Conservation (phyloP, 2,888 invertebrate genomes). For the Lithophane ornitopus region DNA sequence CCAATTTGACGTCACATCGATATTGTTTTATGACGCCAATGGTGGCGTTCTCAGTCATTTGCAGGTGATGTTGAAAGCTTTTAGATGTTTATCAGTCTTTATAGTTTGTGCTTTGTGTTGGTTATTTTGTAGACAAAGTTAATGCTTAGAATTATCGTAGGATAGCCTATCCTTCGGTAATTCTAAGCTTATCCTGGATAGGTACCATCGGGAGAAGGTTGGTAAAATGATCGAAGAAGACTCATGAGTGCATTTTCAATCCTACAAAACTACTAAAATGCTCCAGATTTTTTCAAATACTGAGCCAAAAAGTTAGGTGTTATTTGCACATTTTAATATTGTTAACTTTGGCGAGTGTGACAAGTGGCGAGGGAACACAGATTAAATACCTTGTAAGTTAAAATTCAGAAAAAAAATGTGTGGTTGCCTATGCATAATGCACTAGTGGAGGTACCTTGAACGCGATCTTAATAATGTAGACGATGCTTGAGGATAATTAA, state of each 20-base stretch:
- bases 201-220: no score
- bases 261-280: neutral
- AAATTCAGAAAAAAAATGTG: neutral
- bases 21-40: constrained; percentile 44
- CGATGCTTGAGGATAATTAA: neutral
- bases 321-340: neutral
- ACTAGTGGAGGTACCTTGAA: neutral
- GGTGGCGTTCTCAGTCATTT: constrained; percentile 8
- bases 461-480: no score
- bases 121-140: neutral
- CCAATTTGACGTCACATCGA: constrained; percentile 6
- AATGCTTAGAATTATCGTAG: no score
- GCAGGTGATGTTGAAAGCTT: constrained; percentile 45
- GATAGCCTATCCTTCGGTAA: no score
- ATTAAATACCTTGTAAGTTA: neutral
- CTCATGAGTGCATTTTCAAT: neutral
- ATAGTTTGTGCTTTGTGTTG: constrained; percentile 13
- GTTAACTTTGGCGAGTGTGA: neutral
- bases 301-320: neutral
- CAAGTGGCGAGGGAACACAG: neutral
- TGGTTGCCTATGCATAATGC: neutral
- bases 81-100: constrained; percentile 28
- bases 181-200: no score
- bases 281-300: neutral
- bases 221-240: neutral